Evolutionary conservation across 2,888 invertebrate genomes (phyloP), one percentile per base, ranked within the genome.

Genomic region (Nomada ferruginata): DNA sequence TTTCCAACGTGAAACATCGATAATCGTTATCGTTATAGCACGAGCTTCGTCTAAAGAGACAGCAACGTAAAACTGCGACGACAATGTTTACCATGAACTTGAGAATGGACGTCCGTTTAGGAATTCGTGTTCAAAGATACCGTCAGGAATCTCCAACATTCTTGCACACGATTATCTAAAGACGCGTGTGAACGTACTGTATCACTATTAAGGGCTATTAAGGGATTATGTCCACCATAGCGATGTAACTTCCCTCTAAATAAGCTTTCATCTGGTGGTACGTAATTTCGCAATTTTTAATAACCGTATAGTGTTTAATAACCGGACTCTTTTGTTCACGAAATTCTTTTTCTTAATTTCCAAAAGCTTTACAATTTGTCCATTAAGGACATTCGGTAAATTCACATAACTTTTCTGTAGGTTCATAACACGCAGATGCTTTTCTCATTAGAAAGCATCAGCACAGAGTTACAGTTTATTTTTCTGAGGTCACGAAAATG

Each of bases 1-100:
- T 71, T 79, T 83, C 47, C 9, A 83, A 86, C 72, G 66, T 77
- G 79, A 85, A 69, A 69, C 77, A 84, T 76, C 82, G 82, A 84
- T 82, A 85, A 85, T 84, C 61, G 69, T 85, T 88, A 87, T 88
- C 85, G 53, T 20, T 11, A n/a, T 47, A 36, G 57, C 52, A n/a
- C 53, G 47, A 57, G 76, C n/a, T 65, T 53, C 26, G 47, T 52
- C 53, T 59, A 42, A 61, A 55, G 23, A 52, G 57, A 4, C 53
- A 61, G n/a, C 15, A 44, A 5, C 23, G 65, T 42, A 63, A 52
- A 76, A 73, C 59, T 55, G 77, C 60, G 73, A 61, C 44, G 63
- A 29, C 15, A 42, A 70, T 61, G 53, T 65, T 69, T 36, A 55
- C 68, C 73, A 79, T 79, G 79, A 76, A 75, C 61, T 60, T 42